Base-by-base conservation (phyloP, 2,888 invertebrate genomes). In the Leptinotarsa tumamoca region DNA sequence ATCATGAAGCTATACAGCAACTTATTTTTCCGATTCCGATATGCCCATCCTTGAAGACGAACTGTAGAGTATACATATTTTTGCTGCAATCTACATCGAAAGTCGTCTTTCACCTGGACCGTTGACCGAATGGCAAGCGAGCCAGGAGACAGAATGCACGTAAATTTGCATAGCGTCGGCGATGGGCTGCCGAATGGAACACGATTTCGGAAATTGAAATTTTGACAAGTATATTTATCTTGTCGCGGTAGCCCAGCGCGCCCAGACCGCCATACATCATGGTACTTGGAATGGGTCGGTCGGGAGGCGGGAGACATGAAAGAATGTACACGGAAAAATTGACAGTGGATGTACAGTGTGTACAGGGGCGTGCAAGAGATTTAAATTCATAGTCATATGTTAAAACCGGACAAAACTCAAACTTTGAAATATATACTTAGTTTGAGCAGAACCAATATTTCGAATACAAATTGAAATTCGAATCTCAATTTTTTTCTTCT, bases 211-310 rank as follows among this genome's bases (percentile, higher is more conserved):
- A 86, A 87, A 87, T 87, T 87, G 87, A 87, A 87, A 87, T 86
- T 87, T 86, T 87, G 87, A 87, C 87, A 87, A 86, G 86, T 85
- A 84, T 87, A 87, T 87, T 87, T 86, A 87, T 87, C 87, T 86
- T 84, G 85, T 86, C 84, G 84, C 82, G 84, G 81, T 83, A 81
- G 82, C 82, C 85, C 80, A 77, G 77, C 81, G 83, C 81, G 73
- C 80, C 79, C 74, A 73, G 76, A 80, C 83, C 80, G 80, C 81
- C 84, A 85, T 86, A 84, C 82, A 85, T 86, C 85, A 85, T 81
- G 82, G 82, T 83, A 83, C 79, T 76, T 61, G 73, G 71, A 67
- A 73, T 67, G 76, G 76, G 73, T 71, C 63, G 18, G 18, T 14
- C 4, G 23, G 77, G 77, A 72, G 49, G 74, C 72, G 68, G 72